Conservation (phyloP, 2,113 vertebrate species). For the Poeciliopsis retropinna region DNA sequence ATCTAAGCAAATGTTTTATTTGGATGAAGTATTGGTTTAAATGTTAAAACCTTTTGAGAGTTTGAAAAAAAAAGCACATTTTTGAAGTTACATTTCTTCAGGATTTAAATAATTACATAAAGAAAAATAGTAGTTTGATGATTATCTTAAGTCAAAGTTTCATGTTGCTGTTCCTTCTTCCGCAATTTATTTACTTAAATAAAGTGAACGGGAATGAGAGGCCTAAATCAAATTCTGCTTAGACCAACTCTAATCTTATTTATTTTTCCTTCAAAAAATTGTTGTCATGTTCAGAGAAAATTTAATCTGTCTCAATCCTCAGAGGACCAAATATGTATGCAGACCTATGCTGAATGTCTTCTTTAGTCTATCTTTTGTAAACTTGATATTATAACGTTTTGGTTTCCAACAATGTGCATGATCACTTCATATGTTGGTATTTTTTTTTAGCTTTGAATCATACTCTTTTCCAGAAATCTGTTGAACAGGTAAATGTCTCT, state of each 20-base stretch:
- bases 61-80: too few species aligned
- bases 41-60: too few species aligned
- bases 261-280: background rate
- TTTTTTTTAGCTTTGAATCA: background rate
- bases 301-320: conserved; percentile 16
- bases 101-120: too few species aligned
- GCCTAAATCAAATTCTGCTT: background rate
- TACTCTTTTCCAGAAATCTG: conserved; percentile 9
- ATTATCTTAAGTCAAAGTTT: too few species aligned
- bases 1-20: too few species aligned
- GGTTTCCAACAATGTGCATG: conserved; percentile 3
- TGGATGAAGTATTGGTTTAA: too few species aligned
- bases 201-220: background rate
- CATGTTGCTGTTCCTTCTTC: too few species aligned
- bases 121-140: too few species aligned
- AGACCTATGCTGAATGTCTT: conserved; percentile 13
- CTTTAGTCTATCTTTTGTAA: background rate
- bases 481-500: background rate
- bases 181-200: too few species aligned
- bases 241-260: background rate
- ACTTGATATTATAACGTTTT: background rate
- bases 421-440: conserved; percentile 4
- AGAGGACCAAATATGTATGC: background rate
- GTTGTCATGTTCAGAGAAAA: background rate
- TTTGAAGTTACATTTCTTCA: too few species aligned